Evolutionary conservation across 2,888 invertebrate species (phyloP).

Genomic region (Monochamus alternatus): DNA sequence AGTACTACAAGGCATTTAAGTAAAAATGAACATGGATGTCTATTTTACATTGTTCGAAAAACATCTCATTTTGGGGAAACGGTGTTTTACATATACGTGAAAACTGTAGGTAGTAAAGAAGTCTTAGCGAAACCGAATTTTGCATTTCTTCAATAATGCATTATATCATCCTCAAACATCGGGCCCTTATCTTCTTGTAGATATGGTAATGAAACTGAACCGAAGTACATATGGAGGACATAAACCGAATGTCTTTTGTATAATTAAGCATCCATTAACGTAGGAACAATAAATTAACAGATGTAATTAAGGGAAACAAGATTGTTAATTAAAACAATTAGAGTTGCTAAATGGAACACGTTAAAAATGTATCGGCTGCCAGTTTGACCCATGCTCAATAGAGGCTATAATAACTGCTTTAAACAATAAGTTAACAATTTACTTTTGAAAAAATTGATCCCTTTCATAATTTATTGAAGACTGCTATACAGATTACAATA

Average conservation of each 20-base stretch:
- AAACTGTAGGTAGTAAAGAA: too few species aligned
- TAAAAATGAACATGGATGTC: too few species aligned
- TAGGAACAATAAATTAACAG: slow-evolving; percentile 1
- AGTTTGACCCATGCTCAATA: not conserved
- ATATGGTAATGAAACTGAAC: slow-evolving; percentile 10
- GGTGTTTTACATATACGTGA: too few species aligned
- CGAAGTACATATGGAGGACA: not conserved
- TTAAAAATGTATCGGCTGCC: not conserved
- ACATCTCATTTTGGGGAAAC: too few species aligned
- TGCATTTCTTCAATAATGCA: not conserved
- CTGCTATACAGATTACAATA: too few species aligned
- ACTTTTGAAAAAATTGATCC: too few species aligned
- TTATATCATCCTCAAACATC: slow-evolving; percentile 11
- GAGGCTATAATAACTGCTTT: too few species aligned
- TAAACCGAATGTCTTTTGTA: not conserved
- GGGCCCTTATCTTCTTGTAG: slow-evolving; percentile 5
- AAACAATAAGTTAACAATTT: too few species aligned
- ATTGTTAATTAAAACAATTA: not conserved
- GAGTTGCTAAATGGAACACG: not conserved
- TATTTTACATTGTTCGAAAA: too few species aligned
- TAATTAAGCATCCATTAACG: not conserved
- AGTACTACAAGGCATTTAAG: too few species aligned
- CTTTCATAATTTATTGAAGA: too few species aligned
- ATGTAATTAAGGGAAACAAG: slow-evolving; percentile 1
- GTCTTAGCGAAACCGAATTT: not conserved